Conservation (phyloP, 30 jellyfish, hydroid and myxozoan species). For the Aurelia sp. region DNA sequence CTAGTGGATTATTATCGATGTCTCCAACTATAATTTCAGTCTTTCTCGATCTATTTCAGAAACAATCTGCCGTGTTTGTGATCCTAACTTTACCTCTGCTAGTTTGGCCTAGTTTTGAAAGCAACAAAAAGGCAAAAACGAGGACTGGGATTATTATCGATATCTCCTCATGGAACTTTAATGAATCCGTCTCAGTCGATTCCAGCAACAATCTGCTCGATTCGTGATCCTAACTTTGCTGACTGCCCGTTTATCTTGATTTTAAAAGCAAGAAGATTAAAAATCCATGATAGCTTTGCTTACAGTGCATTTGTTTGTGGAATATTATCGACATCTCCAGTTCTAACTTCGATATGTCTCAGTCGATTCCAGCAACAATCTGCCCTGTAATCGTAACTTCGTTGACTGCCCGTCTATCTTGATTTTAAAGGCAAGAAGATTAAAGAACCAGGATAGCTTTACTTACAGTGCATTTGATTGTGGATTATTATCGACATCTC, state of each 20-base stretch:
- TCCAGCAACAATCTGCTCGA: slow-evolving; percentile 3
- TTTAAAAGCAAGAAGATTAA: too few relatives aligned
- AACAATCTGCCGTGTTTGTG: too few relatives aligned
- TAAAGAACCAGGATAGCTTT: too few relatives aligned
- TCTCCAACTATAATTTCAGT: too few relatives aligned
- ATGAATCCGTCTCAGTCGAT: background rate
- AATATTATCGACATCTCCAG: slow-evolving; percentile 3
- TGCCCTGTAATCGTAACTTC: background rate
- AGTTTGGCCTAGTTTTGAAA: too few relatives aligned
- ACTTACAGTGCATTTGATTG: slow-evolving; percentile 16
- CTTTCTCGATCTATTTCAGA: too few relatives aligned
- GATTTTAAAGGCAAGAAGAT: too few relatives aligned
- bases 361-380: slow-evolving; percentile 16
- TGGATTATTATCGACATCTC: slow-evolving; percentile 1
- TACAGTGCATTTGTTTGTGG: slow-evolving; percentile 8
- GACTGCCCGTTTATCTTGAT: too few relatives aligned
- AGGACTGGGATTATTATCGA: slow-evolving; percentile 1
- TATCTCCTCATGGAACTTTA: slow-evolving; percentile 12
- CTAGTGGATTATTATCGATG: too few relatives aligned
- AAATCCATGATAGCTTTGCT: background rate
- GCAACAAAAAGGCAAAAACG: too few relatives aligned
- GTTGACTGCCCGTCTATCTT: background rate
- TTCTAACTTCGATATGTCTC: slow-evolving; percentile 7
- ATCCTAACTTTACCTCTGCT: too few relatives aligned
- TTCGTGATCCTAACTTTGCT: slow-evolving; percentile 19